phyloP scores from a whole-genome alignment of 2,797 vertebrate species.

The Mycteria americana region DNA sequence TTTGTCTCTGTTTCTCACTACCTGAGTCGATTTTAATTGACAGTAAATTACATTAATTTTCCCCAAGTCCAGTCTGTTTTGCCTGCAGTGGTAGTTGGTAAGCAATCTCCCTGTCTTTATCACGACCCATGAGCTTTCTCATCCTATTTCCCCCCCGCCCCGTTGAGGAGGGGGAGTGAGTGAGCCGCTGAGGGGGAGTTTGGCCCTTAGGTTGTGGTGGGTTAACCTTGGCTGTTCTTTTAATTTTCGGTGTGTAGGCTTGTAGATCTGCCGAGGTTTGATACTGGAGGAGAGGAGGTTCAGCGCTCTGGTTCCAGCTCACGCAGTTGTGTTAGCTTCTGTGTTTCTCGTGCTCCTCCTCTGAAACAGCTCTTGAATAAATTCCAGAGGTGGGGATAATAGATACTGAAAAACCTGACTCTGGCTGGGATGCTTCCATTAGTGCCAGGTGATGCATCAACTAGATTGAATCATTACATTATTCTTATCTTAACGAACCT shows the following conservation, averaged over 20 bases:
- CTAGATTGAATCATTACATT: background rate
- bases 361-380: background rate
- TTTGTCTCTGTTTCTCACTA: background rate
- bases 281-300: background rate
- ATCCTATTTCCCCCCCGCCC: background rate
- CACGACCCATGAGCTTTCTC: fast-evolving
- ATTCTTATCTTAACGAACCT: background rate
- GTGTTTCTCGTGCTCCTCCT: background rate
- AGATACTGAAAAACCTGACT: background rate
- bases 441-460: background rate
- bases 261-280: background rate
- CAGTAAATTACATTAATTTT: background rate
- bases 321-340: background rate
- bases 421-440: background rate
- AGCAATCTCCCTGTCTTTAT: background rate
- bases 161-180: background rate
- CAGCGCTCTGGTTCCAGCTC: background rate
- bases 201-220: background rate
- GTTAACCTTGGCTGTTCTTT: background rate
- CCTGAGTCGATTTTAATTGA: background rate
- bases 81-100: background rate
- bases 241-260: background rate
- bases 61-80: background rate
- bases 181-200: background rate
- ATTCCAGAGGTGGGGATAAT: background rate